Evolutionary conservation across 2,797 vertebrate genomes (phyloP).

Genomic region (Siniperca obscura): DNA sequence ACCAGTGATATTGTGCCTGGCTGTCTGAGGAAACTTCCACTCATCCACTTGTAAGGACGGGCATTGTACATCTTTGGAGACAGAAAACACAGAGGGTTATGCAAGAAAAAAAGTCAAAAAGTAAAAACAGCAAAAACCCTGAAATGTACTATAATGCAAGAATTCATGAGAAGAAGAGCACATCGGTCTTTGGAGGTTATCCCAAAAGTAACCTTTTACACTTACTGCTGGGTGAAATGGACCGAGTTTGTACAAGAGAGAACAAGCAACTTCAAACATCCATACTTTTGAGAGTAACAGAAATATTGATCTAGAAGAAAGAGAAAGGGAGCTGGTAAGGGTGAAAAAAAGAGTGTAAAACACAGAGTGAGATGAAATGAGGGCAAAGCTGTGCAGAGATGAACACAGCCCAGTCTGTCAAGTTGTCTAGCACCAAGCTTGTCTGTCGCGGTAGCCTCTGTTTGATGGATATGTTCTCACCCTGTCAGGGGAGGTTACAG

Average conservation of each 20-base stretch:
- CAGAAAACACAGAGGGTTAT: slow-evolving; percentile 10
- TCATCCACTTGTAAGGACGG: slow-evolving; percentile 84
- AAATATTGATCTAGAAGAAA: slow-evolving; percentile 65
- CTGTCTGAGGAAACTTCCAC: slow-evolving; percentile 84
- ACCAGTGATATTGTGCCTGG: slow-evolving; percentile 86
- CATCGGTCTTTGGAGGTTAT: slow-evolving; percentile 13
- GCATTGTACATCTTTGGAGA: slow-evolving; percentile 78
- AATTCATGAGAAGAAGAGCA: slow-evolving; percentile 21
- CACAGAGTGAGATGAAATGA: slow-evolving; percentile 69
- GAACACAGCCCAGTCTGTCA: slow-evolving; percentile 69
- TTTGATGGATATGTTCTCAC: slow-evolving; percentile 82
- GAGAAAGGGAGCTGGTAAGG: slow-evolving; percentile 16
- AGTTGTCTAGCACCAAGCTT: slow-evolving; percentile 72
- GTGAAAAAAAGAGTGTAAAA: slow-evolving; percentile 48
- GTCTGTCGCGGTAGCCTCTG: slow-evolving; percentile 71
- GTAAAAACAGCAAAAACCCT: not conserved
- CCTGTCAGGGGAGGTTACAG: slow-evolving; percentile 78
- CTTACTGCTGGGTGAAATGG: slow-evolving; percentile 17
- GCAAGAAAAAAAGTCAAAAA: not conserved
- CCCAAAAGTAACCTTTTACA: slow-evolving; percentile 32
- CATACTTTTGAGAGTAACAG: slow-evolving; percentile 43
- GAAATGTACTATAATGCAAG: slow-evolving; percentile 16
- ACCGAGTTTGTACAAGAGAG: slow-evolving; percentile 30
- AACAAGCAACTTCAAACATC: slow-evolving; percentile 43
- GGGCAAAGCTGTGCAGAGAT: slow-evolving; percentile 70